Percentiles rank a stretch among this genome's conserved stretches.
These are phyloP conservation scores for Eucera pruinosa DNA, from an alignment of 2,888 invertebrate species.

Conservation along the genomic window DNA sequence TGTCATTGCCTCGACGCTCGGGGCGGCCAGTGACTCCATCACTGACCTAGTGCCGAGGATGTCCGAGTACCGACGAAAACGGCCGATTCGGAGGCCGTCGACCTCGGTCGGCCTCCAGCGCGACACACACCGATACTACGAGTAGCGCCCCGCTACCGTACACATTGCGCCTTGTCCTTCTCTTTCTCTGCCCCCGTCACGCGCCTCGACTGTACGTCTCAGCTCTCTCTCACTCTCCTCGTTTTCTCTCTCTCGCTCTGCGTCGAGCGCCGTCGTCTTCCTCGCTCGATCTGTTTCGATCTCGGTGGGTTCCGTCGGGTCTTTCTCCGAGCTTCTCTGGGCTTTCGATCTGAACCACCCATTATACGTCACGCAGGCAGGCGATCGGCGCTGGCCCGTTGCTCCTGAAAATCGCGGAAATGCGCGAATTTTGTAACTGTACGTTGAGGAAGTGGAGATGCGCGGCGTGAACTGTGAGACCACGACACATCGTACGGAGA, in stretches of 20 bases:
- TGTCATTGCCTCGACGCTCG: constrained; percentile 84
- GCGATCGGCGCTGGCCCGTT: not conserved
- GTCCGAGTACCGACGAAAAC: constrained; percentile 74
- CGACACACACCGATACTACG: constrained; percentile 71
- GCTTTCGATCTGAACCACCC: constrained; percentile 43
- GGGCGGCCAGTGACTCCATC: constrained; percentile 85
- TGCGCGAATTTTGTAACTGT: constrained; percentile 34
- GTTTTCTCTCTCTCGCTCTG: constrained; percentile 15
- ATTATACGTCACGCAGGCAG: constrained; percentile 6
- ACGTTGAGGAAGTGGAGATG: not conserved
- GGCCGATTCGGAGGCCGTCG: constrained; percentile 78
- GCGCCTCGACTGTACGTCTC: constrained; percentile 4
- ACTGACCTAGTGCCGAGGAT: constrained; percentile 84
- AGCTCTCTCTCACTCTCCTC: constrained; percentile 51
- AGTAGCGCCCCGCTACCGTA: constrained; percentile 70
- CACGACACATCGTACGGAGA: not conserved
- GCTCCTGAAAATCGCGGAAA: constrained; percentile 51
- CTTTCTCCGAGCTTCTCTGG: constrained; percentile 41
- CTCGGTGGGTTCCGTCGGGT: not conserved
- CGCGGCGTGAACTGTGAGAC: not conserved
- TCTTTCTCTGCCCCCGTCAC: constrained; percentile 45
- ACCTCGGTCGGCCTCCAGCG: constrained; percentile 80
- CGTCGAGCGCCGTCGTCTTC: too few species aligned
- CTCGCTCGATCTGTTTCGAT: constrained; percentile 28
- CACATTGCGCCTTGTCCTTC: constrained; percentile 66